Evolutionary conservation across 2,113 vertebrate genomes (phyloP), one percentile per base, ranked within the genome.

Genomic region (Electrona antarctica): DNA sequence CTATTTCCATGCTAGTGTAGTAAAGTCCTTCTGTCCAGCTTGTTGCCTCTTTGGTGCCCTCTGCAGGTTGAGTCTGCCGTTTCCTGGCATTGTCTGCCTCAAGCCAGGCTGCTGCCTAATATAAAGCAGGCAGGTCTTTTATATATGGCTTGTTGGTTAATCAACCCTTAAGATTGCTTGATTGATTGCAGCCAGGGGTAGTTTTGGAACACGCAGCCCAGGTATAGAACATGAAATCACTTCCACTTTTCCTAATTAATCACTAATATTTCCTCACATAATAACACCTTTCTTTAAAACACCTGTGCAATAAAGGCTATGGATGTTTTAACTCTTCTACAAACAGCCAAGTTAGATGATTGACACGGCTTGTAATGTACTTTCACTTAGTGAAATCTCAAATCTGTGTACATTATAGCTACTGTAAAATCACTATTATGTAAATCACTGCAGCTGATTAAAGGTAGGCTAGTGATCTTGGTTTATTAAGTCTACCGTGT

Each of bases 221-320:
- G 57, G 21, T 12, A 8, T 59, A 12, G 1, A 54, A 54, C 3
- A 54, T 59, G 65, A 59, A 57, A 12, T 52, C 41, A 73, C 51
- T 21, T 21, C 21, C 64, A 48, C 21, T 56, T 7, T 64, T 69
- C 64, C 52, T 29, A 71, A 82, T 78, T 83, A 80, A 82, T 85
- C 71, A 83, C 81, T 89, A 76, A 81, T 70, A 68, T 58, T 60
- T 0, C 1, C 8, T 64, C 7, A 64, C 67, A 62, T 60, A 21
- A 9, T 65, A 65, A 76, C 66, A 52, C 12, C n/a, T n/a, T 47
- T 28, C 3, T 71, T 59, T 77, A 1, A 2, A 75, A 14, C n/a
- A 8, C 45, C 47, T 56, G 69, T 15, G 2, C 63, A 55, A 64
- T 12, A 14, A 1, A 10, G 15, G 33, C 29, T n/a, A 15, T 21